Evolutionary conservation across 1,140 invertebrate genomes (phyloP).

Genomic region (Bombus pyrosoma): DNA sequence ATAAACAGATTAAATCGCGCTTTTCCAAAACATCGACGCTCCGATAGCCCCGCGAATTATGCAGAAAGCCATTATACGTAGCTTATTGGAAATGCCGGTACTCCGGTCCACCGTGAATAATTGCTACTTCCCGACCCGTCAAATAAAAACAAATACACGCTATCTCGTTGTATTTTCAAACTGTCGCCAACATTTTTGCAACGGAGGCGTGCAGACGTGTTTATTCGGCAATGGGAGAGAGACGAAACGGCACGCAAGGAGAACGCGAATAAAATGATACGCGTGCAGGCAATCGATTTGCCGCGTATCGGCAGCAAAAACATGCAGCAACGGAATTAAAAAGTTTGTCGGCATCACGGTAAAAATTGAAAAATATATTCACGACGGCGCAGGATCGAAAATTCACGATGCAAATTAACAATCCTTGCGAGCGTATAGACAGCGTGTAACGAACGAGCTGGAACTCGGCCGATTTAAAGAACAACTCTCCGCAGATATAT

Average conservation of each 20-base stretch:
- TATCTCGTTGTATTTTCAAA: background rate
- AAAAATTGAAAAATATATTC: slow-evolving; percentile 15
- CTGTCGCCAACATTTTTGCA: background rate
- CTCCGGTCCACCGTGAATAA: background rate
- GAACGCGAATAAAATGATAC: background rate
- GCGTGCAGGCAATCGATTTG: background rate
- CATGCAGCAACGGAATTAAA: background rate
- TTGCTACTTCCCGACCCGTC: background rate
- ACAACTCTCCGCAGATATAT: background rate
- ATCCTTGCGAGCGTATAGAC: background rate
- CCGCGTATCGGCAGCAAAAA: background rate
- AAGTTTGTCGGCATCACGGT: background rate
- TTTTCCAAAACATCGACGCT: slow-evolving; percentile 5
- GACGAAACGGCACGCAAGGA: too few relatives aligned
- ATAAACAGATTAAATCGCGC: slow-evolving; percentile 16
- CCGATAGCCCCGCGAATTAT: background rate
- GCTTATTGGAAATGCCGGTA: background rate
- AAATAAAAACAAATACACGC: background rate
- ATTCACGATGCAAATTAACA: background rate
- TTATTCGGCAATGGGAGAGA: background rate
- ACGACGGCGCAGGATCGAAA: background rate
- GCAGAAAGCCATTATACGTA: background rate
- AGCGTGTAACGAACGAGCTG: background rate
- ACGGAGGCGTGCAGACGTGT: too few relatives aligned
- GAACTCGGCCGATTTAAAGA: background rate